These are phyloP conservation scores for Glaucopsyche alexis DNA, from an alignment of 2,888 invertebrate species.

Conservation along the genomic window DNA sequence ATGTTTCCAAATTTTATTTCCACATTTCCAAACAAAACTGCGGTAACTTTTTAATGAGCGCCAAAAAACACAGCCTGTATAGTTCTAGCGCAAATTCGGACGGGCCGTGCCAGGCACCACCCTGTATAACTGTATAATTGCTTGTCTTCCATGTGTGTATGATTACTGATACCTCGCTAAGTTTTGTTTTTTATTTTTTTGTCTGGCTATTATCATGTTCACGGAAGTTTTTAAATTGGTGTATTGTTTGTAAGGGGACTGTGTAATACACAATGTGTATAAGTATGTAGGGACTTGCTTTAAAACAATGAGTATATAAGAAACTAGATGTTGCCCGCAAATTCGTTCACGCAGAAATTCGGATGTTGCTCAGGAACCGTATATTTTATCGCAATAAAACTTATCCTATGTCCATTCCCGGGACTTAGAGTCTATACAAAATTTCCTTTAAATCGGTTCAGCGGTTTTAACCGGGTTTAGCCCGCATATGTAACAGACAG, in stretches of 20 bases:
- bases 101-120: constrained; percentile 66
- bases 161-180: constrained; percentile 48
- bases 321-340: background rate
- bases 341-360: too few relatives aligned
- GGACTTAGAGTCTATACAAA: too few relatives aligned
- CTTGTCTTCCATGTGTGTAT: constrained; percentile 64
- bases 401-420: too few relatives aligned
- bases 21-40: constrained; percentile 27
- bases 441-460: too few relatives aligned
- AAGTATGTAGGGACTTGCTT: background rate
- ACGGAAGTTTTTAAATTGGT: constrained; percentile 13
- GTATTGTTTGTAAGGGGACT: background rate
- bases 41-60: constrained; percentile 40
- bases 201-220: constrained; percentile 9
- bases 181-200: constrained; percentile 41
- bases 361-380: too few relatives aligned
- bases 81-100: constrained; percentile 69
- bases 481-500: too few relatives aligned
- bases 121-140: constrained; percentile 66
- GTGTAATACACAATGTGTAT: too few relatives aligned
- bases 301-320: background rate
- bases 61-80: constrained; percentile 52
- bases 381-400: too few relatives aligned
- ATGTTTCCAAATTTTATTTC: too few relatives aligned
- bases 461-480: too few relatives aligned